Conservation (phyloP, 2,888 invertebrate genomes). For the Eurytoma californica region DNA sequence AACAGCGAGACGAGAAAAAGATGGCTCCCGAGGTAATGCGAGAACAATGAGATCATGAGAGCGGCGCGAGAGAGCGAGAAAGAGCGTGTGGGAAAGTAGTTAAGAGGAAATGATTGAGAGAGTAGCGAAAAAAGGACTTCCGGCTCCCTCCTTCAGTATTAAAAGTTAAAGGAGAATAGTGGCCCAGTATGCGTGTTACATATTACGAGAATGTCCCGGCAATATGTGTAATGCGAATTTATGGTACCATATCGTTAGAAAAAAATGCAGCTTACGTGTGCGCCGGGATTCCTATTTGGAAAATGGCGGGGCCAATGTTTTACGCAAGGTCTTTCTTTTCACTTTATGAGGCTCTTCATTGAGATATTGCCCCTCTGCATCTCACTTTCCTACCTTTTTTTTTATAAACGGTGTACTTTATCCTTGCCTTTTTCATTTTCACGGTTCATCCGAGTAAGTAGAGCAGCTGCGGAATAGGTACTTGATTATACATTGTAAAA, state of each 20-base stretch:
- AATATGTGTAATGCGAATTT: slow-evolving; percentile 42
- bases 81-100: slow-evolving; percentile 5
- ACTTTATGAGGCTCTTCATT: slow-evolving; percentile 32
- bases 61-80: not conserved
- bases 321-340: slow-evolving; percentile 8
- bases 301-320: slow-evolving; percentile 19
- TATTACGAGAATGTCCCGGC: slow-evolving; percentile 1
- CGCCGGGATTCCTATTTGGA: slow-evolving; percentile 13
- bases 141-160: not conserved
- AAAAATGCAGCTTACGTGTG: slow-evolving; percentile 41
- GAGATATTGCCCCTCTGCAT: slow-evolving; percentile 33
- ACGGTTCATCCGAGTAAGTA: slow-evolving; percentile 43
- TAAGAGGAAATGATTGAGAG: slow-evolving; percentile 54
- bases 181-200: not conserved
- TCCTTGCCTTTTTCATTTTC: slow-evolving; percentile 11
- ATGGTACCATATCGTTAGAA: slow-evolving; percentile 39
- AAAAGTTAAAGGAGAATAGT: slow-evolving; percentile 35
- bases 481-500: slow-evolving; percentile 21
- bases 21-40: slow-evolving; percentile 39
- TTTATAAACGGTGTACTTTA: slow-evolving; percentile 9
- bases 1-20: slow-evolving; percentile 11
- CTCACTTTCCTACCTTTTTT: not conserved
- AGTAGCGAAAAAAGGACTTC: slow-evolving; percentile 21
- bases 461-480: slow-evolving; percentile 35
- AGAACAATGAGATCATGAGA: slow-evolving; percentile 34